phyloP scores from a whole-genome alignment of 2,888 invertebrate species.

The Phaedon cochleariae region DNA sequence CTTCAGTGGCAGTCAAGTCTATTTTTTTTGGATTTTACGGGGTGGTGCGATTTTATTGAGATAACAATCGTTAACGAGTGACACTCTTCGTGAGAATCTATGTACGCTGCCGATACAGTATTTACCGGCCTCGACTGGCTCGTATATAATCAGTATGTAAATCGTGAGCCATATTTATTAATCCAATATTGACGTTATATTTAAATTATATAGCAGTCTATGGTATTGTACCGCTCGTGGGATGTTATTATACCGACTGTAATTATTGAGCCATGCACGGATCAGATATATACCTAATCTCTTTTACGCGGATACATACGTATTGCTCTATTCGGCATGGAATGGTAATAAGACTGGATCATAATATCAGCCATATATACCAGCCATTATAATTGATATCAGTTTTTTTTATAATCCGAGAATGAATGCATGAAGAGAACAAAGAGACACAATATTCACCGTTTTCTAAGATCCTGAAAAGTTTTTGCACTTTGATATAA shows the following conservation, averaged over 20 bases:
- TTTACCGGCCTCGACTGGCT: slow-evolving; percentile 27
- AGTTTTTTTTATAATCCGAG: neutral
- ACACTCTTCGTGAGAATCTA: neutral
- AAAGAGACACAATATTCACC: neutral
- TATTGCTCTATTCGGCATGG: slow-evolving; percentile 21
- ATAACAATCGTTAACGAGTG: no score
- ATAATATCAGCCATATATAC: neutral
- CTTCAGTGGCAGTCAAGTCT: no score
- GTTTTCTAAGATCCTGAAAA: no score
- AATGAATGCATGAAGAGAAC: neutral
- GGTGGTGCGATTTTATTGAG: no score
- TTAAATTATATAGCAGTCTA: slow-evolving; percentile 57
- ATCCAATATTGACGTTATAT: slow-evolving; percentile 60
- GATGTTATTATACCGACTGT: slow-evolving; percentile 55
- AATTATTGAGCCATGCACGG: slow-evolving; percentile 51
- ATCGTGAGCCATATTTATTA: slow-evolving; percentile 61
- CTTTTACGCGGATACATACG: slow-evolving; percentile 9
- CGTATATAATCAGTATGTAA: slow-evolving; percentile 61
- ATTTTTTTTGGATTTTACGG: no score
- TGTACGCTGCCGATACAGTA: slow-evolving; percentile 28
- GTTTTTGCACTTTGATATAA: no score
- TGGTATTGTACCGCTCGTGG: slow-evolving; percentile 53
- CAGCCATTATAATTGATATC: neutral
- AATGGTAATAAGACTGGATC: slow-evolving; percentile 20
- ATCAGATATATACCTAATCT: slow-evolving; percentile 15